Conservation (phyloP, 1,140 invertebrate species). For the Drosophila lowei region DNA sequence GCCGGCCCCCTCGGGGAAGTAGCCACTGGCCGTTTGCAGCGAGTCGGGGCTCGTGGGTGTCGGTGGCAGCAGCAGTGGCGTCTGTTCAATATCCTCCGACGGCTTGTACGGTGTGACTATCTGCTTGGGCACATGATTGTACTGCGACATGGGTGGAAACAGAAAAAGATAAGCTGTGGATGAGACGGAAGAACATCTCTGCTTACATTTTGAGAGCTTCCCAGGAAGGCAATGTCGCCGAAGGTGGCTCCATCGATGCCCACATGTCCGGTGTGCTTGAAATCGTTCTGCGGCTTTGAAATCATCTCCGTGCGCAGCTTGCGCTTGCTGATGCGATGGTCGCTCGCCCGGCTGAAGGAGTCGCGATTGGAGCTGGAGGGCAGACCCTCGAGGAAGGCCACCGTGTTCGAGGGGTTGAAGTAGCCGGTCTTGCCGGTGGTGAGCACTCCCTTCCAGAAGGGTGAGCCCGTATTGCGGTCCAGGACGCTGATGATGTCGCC, state of each 20-base stretch:
- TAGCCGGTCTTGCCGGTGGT: constrained; percentile 93
- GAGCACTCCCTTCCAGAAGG: constrained; percentile 93
- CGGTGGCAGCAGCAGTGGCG: constrained; percentile 84
- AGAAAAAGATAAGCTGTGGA: background rate
- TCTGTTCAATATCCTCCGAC: constrained; percentile 89
- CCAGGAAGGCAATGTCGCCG: constrained; percentile 95
- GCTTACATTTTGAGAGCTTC: constrained; percentile 84
- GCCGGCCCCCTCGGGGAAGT: constrained; percentile 72
- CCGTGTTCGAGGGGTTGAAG: constrained; percentile 95
- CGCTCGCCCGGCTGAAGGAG: constrained; percentile 75
- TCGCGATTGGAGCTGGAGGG: constrained; percentile 84
- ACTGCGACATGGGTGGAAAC: constrained; percentile 82
- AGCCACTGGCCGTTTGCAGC: constrained; percentile 83
- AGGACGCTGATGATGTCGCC: constrained; percentile 97
- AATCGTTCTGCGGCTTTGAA: constrained; percentile 96
- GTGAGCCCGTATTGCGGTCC: constrained; percentile 88
- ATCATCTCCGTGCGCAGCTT: constrained; percentile 96
- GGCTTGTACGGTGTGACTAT: constrained; percentile 94
- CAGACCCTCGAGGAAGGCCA: constrained; percentile 93
- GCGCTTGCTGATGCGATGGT: constrained; percentile 84
- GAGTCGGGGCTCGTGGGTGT: constrained; percentile 85
- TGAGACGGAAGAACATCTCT: no score
- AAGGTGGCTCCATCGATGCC: constrained; percentile 98
- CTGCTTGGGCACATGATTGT: constrained; percentile 91
- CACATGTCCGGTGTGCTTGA: constrained; percentile 98